phyloP scores from a whole-genome alignment of 2,797 vertebrate species.

The Hemitrygon akajei region DNA sequence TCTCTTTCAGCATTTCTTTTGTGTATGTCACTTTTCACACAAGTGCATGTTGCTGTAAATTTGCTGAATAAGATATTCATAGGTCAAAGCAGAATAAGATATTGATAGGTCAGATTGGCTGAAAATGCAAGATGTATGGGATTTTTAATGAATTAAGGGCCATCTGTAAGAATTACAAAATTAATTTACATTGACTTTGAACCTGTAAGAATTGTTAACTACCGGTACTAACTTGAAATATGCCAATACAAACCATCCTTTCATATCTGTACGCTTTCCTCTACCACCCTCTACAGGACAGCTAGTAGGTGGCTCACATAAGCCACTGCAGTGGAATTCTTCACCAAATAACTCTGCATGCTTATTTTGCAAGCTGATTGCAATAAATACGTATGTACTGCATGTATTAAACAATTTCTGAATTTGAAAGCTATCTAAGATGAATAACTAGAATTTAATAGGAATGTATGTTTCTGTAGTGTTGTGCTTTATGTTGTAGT shows the following conservation, averaged over 20 bases:
- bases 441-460: background rate
- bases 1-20: background rate
- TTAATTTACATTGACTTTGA: no score
- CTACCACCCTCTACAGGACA: slow-evolving; percentile 30
- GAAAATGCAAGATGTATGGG: background rate
- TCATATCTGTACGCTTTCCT: slow-evolving; percentile 19
- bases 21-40: background rate
- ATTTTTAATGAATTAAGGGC: background rate
- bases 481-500: background rate
- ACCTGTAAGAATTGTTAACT: background rate
- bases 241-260: background rate
- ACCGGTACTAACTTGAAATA: background rate
- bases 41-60: background rate
- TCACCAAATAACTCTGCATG: slow-evolving; percentile 28
- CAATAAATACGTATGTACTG: slow-evolving; percentile 33
- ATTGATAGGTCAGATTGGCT: background rate
- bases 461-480: background rate
- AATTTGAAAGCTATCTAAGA: background rate
- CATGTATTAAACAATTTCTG: slow-evolving; percentile 2
- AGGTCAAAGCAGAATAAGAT: background rate
- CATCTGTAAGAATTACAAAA: background rate
- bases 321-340: slow-evolving; percentile 19
- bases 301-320: slow-evolving; percentile 3
- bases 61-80: background rate
- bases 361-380: slow-evolving; percentile 31